These are phyloP conservation scores for Yponomeuta sedellus DNA, from an alignment of 2,888 invertebrate genomes.

Conservation along the genomic window DNA sequence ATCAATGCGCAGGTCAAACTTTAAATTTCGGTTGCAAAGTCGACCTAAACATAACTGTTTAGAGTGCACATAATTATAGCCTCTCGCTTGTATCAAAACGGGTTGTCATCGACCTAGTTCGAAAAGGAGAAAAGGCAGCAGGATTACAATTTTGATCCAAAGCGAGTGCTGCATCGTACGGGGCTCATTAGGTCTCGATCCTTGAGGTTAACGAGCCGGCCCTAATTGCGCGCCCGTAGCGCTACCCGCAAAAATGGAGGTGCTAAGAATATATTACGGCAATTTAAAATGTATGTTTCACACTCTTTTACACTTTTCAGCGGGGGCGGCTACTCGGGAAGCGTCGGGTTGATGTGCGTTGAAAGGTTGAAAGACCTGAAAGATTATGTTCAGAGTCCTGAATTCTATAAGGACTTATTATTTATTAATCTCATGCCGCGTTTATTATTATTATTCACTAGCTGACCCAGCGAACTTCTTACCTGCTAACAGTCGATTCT, in stretches of 20 bases:
- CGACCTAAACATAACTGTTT: neutral
- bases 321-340: constrained; percentile 1
- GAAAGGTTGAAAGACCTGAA: no score
- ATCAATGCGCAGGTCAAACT: neutral
- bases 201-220: constrained; percentile 18
- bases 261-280: constrained; percentile 43
- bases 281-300: constrained; percentile 57
- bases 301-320: constrained; percentile 39
- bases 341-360: no score
- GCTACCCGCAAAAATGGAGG: constrained; percentile 38
- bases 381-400: no score
- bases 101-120: no score
- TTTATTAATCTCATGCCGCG: no score
- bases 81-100: no score
- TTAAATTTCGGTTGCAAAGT: neutral
- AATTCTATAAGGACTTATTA: no score
- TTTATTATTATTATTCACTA: no score
- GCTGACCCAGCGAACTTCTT: no score
- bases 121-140: neutral
- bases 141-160: constrained; percentile 1
- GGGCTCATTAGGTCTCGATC: constrained; percentile 17
- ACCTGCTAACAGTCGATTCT: no score
- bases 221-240: constrained; percentile 16
- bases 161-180: constrained; percentile 7
- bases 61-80: neutral